Percentiles rank a stretch among this genome's conserved stretches.
These are phyloP conservation scores for Drosophila dives DNA, from an alignment of 2,888 invertebrate species.

Conservation along the genomic window DNA sequence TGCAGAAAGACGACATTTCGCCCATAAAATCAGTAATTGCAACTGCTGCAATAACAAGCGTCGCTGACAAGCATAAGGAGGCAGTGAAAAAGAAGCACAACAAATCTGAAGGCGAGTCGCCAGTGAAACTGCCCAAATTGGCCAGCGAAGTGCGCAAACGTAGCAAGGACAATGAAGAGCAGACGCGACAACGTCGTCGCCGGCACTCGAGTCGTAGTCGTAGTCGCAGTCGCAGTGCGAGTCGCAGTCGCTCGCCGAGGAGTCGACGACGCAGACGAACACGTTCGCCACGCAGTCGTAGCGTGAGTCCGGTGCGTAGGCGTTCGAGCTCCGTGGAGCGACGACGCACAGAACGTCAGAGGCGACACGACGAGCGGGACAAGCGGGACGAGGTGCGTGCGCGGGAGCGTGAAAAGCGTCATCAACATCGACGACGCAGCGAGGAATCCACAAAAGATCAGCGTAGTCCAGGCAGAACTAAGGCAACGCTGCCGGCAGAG, in stretches of 20 bases:
- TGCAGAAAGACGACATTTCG: slow-evolving; percentile 56
- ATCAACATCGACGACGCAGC: slow-evolving; percentile 26
- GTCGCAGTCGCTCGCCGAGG: slow-evolving; percentile 24
- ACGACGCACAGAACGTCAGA: slow-evolving; percentile 74
- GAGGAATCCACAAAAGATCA: slow-evolving; percentile 22
- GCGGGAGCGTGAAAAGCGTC: slow-evolving; percentile 66
- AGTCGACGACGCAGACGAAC: slow-evolving; percentile 54
- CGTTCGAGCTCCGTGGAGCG: slow-evolving; percentile 78
- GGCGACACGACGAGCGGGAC: slow-evolving; percentile 76
- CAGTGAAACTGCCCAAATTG: slow-evolving; percentile 34
- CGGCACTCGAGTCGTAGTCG: slow-evolving; percentile 44
- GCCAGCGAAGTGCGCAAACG: slow-evolving; percentile 33
- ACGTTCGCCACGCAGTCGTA: slow-evolving; percentile 40
- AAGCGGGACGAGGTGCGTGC: slow-evolving; percentile 61
- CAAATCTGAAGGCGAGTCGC: slow-evolving; percentile 1
- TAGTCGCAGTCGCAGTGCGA: slow-evolving; percentile 37
- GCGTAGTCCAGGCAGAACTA: neutral
- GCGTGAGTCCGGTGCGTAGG: slow-evolving; percentile 52
- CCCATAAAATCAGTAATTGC: neutral
- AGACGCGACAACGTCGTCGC: slow-evolving; percentile 33
- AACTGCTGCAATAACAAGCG: neutral
- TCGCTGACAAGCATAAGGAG: neutral
- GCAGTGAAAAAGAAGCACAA: neutral
- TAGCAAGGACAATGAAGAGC: slow-evolving; percentile 35
- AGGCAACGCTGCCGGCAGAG: slow-evolving; percentile 18